phyloP scores from a whole-genome alignment of 1,140 invertebrate species.

The Bombus pyrosoma region DNA sequence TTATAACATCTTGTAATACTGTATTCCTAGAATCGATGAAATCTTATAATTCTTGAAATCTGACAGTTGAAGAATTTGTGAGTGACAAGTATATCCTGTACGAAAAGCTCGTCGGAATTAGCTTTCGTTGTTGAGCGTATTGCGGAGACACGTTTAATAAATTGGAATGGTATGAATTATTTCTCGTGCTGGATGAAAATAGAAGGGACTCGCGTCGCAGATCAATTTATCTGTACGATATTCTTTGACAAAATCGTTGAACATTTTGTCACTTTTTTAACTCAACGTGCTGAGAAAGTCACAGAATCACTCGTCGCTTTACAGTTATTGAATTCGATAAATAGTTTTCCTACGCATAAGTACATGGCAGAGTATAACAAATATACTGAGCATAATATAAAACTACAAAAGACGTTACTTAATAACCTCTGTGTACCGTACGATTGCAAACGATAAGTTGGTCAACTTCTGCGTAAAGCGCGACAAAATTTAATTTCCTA shows the following conservation, averaged over 20 bases:
- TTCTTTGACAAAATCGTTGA: neutral
- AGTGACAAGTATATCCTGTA: neutral
- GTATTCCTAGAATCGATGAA: too few species aligned
- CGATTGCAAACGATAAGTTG: neutral
- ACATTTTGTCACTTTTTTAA: neutral
- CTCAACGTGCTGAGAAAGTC: too few species aligned
- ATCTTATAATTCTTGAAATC: neutral
- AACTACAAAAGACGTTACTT: neutral
- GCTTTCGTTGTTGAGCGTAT: neutral
- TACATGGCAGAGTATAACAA: too few species aligned
- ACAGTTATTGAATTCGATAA: too few species aligned
- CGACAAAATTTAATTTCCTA: neutral
- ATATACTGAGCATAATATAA: neutral
- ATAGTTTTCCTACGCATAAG: too few species aligned
- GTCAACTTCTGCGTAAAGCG: neutral
- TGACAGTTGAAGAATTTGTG: neutral
- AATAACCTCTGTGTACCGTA: neutral
- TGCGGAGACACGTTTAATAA: neutral
- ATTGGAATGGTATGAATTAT: neutral
- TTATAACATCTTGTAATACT: neutral
- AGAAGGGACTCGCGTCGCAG: neutral
- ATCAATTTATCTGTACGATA: neutral
- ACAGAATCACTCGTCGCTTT: too few species aligned
- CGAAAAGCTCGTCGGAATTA: neutral
- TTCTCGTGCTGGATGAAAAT: neutral